phyloP scores from a whole-genome alignment of 2,113 vertebrate species.

The Thryonomys swinderianus region DNA sequence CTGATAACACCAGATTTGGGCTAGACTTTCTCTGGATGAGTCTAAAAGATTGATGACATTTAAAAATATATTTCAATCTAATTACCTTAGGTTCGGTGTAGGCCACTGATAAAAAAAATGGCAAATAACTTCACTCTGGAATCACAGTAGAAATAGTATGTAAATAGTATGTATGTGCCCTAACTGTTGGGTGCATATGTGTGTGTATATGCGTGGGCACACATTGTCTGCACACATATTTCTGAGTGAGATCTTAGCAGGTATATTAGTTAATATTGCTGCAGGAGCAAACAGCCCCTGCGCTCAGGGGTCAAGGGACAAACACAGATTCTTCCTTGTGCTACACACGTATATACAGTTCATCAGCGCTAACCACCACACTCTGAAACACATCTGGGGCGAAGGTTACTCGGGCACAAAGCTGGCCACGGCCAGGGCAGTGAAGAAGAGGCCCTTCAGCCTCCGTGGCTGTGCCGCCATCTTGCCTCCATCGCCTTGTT shows the following conservation, averaged over 20 bases:
- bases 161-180: not conserved
- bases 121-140: not conserved
- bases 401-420: not conserved
- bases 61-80: not conserved
- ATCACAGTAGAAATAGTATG: not conserved
- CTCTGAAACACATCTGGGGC: too few species aligned
- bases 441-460: not conserved
- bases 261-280: not conserved
- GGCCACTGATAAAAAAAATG: not conserved
- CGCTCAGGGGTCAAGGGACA: not conserved
- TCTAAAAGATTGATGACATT: not conserved
- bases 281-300: not conserved
- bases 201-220: too few species aligned
- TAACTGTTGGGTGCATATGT: not conserved
- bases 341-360: too few species aligned
- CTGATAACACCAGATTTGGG: not conserved
- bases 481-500: not conserved
- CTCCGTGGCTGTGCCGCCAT: rapidly evolving
- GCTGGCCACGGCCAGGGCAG: too few species aligned
- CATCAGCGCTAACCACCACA: not conserved
- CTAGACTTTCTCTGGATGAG: not conserved
- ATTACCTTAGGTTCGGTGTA: not conserved
- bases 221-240: not conserved
- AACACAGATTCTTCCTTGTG: not conserved
- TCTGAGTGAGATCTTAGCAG: not conserved